A percentile compares a stretch with the other conserved stretches of the same genome.
Conservation (phyloP, 2,797 vertebrate genomes). For the Ibycter americanus region DNA sequence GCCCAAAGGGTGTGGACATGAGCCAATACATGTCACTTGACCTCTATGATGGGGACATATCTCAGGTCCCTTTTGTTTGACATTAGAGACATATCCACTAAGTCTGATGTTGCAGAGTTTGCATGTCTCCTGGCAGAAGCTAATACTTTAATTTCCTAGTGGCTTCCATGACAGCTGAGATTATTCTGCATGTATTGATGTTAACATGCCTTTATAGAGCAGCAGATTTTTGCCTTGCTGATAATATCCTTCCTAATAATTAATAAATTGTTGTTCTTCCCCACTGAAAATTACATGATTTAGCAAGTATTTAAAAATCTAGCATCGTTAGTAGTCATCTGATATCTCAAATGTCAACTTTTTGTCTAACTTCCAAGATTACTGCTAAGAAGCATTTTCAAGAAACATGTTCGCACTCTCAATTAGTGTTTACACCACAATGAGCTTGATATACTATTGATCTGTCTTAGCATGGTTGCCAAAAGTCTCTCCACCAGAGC, state of each 20-base stretch:
- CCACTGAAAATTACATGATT: not conserved
- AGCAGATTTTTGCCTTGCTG: not conserved
- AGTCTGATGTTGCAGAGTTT: not conserved
- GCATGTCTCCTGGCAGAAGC: not conserved
- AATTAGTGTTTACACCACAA: conserved; percentile 46
- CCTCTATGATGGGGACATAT: not conserved
- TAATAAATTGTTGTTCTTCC: not conserved
- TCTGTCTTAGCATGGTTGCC: conserved; percentile 31
- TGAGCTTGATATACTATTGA: conserved; percentile 46
- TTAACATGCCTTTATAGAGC: not conserved
- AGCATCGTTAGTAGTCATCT: not conserved
- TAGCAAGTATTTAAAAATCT: not conserved
- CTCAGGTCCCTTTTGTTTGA: not conserved
- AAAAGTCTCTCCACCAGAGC: conserved; percentile 39
- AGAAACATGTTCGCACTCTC: conserved; percentile 18
- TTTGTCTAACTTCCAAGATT: conserved; percentile 32
- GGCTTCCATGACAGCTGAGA: not conserved
- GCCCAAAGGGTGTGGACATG: not conserved
- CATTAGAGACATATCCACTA: not conserved
- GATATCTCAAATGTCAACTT: not conserved
- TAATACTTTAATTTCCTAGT: not conserved
- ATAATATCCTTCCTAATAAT: not conserved
- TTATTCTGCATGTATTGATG: not conserved
- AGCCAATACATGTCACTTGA: not conserved
- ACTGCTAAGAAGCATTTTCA: conserved; percentile 39